These are phyloP conservation scores for Laspeyria flexula DNA, from an alignment of 2,888 invertebrate genomes.

Conservation along the genomic window DNA sequence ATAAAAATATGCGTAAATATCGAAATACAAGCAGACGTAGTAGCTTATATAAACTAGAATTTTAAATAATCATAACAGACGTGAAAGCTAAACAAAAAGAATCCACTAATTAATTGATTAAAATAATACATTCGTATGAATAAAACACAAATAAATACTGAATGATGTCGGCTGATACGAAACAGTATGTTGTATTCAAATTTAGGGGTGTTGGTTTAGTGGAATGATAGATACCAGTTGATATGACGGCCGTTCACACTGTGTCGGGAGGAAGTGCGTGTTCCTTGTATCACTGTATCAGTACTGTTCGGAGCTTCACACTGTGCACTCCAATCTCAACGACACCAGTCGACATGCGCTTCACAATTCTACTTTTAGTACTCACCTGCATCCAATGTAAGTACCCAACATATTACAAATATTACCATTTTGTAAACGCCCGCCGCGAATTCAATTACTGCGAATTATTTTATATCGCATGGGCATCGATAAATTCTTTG, in stretches of 20 bases:
- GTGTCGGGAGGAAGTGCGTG: constrained; percentile 55
- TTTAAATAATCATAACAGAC: no score
- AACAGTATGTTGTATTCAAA: constrained; percentile 41
- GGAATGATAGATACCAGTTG: constrained; percentile 55
- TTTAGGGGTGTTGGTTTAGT: constrained; percentile 55
- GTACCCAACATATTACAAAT: constrained; percentile 31
- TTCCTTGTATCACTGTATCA: constrained; percentile 48
- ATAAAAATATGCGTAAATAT: no score
- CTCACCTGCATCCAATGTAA: constrained; percentile 56
- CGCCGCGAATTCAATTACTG: constrained; percentile 16
- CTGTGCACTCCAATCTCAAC: constrained; percentile 35
- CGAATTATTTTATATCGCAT: constrained; percentile 18
- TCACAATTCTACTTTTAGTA: constrained; percentile 39
- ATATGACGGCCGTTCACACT: constrained; percentile 74
- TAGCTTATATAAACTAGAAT: no score
- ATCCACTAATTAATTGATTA: not conserved
- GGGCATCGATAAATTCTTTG: not conserved
- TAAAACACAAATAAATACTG: constrained; percentile 20
- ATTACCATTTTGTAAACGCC: not conserved
- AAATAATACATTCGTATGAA: not conserved
- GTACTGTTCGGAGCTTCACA: constrained; percentile 43
- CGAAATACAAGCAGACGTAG: no score
- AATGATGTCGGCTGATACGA: constrained; percentile 25
- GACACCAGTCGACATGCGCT: constrained; percentile 31
- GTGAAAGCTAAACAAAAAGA: not conserved